Percentiles rank a stretch among this genome's conserved stretches.
phyloP scores from a whole-genome alignment of 1,140 invertebrate species.

The Euborellia annulipes region DNA sequence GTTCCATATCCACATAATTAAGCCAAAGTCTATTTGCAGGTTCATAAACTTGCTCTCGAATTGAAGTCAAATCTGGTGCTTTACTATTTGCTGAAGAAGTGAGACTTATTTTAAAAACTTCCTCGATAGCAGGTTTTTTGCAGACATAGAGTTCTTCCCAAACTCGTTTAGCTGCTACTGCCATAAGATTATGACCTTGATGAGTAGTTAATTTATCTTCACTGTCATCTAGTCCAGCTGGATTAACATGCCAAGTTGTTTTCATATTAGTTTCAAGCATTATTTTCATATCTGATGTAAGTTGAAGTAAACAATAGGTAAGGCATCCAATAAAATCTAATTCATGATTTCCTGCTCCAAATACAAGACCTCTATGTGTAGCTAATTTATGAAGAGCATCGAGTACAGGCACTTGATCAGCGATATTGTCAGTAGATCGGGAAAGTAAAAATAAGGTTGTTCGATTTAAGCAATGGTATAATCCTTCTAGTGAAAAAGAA shows the following conservation, averaged over 20 bases:
- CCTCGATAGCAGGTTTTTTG: slow-evolving; percentile 89
- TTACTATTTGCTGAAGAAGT: slow-evolving; percentile 51
- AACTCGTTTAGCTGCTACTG: slow-evolving; percentile 76
- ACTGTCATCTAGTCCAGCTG: slow-evolving; percentile 54
- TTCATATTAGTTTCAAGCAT: slow-evolving; percentile 59
- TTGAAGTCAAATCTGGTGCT: slow-evolving; percentile 57
- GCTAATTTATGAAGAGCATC: slow-evolving; percentile 89
- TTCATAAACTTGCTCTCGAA: slow-evolving; percentile 74
- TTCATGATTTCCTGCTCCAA: slow-evolving; percentile 89
- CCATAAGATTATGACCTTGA: slow-evolving; percentile 72
- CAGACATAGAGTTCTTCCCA: slow-evolving; percentile 95
- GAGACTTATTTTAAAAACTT: slow-evolving; percentile 80
- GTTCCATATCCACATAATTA: slow-evolving; percentile 75
- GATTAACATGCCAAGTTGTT: slow-evolving; percentile 82
- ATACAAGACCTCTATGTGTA: slow-evolving; percentile 68
- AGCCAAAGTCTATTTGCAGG: slow-evolving; percentile 75
- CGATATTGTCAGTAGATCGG: slow-evolving; percentile 70
- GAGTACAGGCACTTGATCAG: slow-evolving; percentile 81
- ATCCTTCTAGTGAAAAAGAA: slow-evolving; percentile 57
- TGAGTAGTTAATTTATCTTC: slow-evolving; percentile 61
- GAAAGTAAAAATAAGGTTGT: slow-evolving; percentile 87
- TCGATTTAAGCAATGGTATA: slow-evolving; percentile 88
- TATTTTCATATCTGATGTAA: slow-evolving; percentile 81
- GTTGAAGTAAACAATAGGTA: slow-evolving; percentile 85
- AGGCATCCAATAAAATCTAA: slow-evolving; percentile 90